Base-by-base conservation (phyloP, 2,113 vertebrate genomes). In the Scytalopus superciliaris region DNA sequence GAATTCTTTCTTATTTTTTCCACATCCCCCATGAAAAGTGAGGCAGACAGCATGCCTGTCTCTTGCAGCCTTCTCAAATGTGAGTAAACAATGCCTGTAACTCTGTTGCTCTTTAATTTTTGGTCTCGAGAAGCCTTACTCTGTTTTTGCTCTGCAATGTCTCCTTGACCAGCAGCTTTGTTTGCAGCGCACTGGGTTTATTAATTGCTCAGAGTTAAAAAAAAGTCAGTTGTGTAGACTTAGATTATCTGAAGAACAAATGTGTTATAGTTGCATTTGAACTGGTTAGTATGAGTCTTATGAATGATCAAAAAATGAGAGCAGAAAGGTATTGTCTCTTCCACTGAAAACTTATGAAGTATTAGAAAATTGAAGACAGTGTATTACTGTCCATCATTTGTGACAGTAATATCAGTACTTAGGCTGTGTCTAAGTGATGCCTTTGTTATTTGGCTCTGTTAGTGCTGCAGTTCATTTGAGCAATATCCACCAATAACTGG, bases 91-190 rank as follows among this genome's bases (percentile, higher is more conserved):
- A 39, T 2, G 14, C 56, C 19, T 59, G 42, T 35, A 73, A 73
- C 64, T 39, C 59, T 83, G 70, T 16, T 73, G 44, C 53, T 52
- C 66, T 94, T 95, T 55, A 80, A 74, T 92, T 84, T 87, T 62
- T 91, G 59, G 45, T 59, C 33, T 75, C 27, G 49, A 78, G 40
- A 70, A 92, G 37, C 56, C 56, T 93, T 68, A 8, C 24, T 92
- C 42, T 67, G 30, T 14, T 95, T 90, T 79, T n/a, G 33, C 25
- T 31, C 16, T n/a, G 40, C 45, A 67, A 5, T 7, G 1, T 77
- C 59, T 92, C 68, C 82, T 90, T 89, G 82, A 87, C 93, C 92
- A 90, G 82, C 52, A 96, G 64, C 53, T 92, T 84, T 82, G 25
- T 85, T 95, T 96, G 59, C 40, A 45, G 63, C 92, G 62, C 57